Evolutionary conservation across 2,888 invertebrate species (phyloP), one percentile per base, ranked within the genome.

Genomic region (Slavum lentiscoides): DNA sequence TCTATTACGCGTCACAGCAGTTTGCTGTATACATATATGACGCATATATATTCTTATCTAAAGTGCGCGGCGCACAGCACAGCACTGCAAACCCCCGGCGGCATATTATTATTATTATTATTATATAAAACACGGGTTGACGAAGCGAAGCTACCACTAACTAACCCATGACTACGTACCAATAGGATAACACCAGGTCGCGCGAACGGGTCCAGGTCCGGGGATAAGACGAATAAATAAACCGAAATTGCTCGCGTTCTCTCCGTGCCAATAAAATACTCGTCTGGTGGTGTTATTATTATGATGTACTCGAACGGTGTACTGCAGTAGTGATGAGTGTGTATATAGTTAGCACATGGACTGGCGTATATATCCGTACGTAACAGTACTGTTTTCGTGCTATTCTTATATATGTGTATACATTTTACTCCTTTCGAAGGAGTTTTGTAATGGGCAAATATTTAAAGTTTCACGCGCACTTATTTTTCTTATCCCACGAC

Each of bases 151-250:
- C 58, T 17, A 15, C 53, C 49, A 21, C 21, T n/a, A n/a, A n/a
- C n/a, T n/a, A n/a, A n/a, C n/a, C n/a, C n/a, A n/a, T n/a, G n/a
- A n/a, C n/a, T n/a, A n/a, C n/a, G n/a, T n/a, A n/a, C n/a, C n/a
- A n/a, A n/a, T n/a, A n/a, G n/a, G n/a, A n/a, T n/a, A n/a, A n/a
- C n/a, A n/a, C n/a, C n/a, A n/a, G n/a, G n/a, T n/a, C n/a, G n/a
- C n/a, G n/a, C n/a, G n/a, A n/a, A 39, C 53, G 64, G 67, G 58
- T 43, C 66, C 66, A 67, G 66, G 66, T 74, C 55, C n/a, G n/a
- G n/a, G 69, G 70, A 72, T 69, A 80, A 69, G 70, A 64, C 62
- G 77, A 70, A 70, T 70, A 80, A 80, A 80, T 80, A 80, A 70
- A 80, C 39, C 55, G 55, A 43, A 72, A 72, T 72, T 19, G 77